Evolutionary conservation across 35 echinoderm and acorn worm species (phyloP).

Genomic region (Anneissia japonica): DNA sequence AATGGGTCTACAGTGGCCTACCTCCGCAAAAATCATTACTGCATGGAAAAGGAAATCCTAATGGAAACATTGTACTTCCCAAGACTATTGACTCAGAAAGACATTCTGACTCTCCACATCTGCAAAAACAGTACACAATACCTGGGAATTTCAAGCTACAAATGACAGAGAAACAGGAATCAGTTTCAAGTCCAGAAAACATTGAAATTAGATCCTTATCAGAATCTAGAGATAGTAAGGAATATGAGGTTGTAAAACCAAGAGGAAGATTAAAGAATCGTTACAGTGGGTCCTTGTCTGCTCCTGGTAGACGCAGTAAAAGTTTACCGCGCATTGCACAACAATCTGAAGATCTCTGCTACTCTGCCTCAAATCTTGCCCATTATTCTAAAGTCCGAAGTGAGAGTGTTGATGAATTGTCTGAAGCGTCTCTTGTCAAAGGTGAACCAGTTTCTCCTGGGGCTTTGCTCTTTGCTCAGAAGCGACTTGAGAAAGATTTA

Average conservation of each 20-base stretch:
- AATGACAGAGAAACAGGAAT: background rate
- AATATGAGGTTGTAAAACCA: background rate
- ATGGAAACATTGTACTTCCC: background rate
- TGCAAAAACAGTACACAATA: background rate
- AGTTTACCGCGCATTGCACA: background rate
- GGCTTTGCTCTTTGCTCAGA: background rate
- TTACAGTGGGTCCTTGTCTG: background rate
- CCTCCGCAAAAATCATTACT: background rate
- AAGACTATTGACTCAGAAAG: background rate
- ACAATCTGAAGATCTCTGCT: background rate
- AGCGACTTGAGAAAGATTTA: background rate
- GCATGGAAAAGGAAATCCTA: background rate
- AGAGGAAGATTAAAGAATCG: background rate
- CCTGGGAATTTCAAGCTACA: background rate
- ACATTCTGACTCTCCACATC: background rate
- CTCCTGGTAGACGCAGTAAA: background rate
- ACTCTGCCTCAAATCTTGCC: background rate
- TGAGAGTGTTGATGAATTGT: background rate
- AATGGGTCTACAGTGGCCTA: background rate
- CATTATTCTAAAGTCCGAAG: background rate
- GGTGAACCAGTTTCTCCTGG: background rate
- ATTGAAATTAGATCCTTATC: background rate
- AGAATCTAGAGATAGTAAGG: background rate
- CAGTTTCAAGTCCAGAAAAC: background rate
- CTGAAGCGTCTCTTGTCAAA: background rate